A percentile compares a stretch with the other conserved stretches of the same genome.
Conservation (phyloP, 1,140 invertebrate genomes). For the Latrodectus geometricus region DNA sequence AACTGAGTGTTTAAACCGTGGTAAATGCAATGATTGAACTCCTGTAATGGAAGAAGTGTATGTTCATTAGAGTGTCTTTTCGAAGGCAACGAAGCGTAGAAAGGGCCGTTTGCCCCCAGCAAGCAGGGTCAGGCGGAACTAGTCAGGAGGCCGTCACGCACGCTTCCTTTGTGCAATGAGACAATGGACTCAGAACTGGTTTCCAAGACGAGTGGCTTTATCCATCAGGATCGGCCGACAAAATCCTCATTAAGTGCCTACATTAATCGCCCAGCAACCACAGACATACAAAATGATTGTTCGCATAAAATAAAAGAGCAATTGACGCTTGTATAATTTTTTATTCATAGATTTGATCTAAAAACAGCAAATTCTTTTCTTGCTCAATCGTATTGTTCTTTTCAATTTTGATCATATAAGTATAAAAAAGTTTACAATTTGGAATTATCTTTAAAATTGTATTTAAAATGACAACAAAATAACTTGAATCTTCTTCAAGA, state of each 20-base stretch:
- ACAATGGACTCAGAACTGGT: slow-evolving; percentile 54
- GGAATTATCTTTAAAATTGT: no score
- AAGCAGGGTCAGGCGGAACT: slow-evolving; percentile 61
- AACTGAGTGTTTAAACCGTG: slow-evolving; percentile 18
- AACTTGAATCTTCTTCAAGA: no score
- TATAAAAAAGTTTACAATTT: no score
- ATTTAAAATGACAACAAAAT: no score
- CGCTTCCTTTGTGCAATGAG: slow-evolving; percentile 59
- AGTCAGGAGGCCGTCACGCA: slow-evolving; percentile 51
- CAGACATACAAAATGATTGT: no score
- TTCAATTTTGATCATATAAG: no score
- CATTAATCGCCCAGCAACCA: slow-evolving; percentile 10
- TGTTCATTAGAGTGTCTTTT: slow-evolving; percentile 37
- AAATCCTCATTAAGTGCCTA: slow-evolving; percentile 30
- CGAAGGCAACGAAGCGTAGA: slow-evolving; percentile 39
- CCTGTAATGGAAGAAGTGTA: slow-evolving; percentile 36
- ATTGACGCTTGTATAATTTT: no score
- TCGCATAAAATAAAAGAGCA: no score
- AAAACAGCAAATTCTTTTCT: no score
- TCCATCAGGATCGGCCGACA: slow-evolving; percentile 13
- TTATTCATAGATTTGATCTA: no score
- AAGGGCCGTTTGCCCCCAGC: slow-evolving; percentile 57
- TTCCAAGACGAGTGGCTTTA: slow-evolving; percentile 42
- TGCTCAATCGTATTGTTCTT: no score
- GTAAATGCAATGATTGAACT: slow-evolving; percentile 25